A percentile compares a stretch with the other conserved stretches of the same genome.
Evolutionary conservation across 2,888 invertebrate genomes (phyloP).

Genomic region (Sesia bembeciformis): DNA sequence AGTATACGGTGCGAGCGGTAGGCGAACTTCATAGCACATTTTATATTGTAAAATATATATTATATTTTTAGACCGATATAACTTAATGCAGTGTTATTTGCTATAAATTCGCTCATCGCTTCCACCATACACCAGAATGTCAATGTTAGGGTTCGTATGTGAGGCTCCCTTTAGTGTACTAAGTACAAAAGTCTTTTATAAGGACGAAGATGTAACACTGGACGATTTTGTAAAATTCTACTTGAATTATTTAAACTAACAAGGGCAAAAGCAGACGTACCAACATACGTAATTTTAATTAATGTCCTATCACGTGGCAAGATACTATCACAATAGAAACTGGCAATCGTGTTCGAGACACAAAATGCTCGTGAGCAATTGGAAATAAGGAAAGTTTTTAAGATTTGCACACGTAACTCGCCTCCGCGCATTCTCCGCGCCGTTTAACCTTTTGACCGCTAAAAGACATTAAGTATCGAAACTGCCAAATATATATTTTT

Average conservation of each 20-base stretch:
- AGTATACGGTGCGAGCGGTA: constrained; percentile 35
- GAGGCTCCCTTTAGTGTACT: constrained; percentile 35
- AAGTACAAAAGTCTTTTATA: constrained; percentile 65
- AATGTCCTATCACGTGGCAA: constrained; percentile 50
- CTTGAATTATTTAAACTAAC: constrained; percentile 23
- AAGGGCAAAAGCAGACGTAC: constrained; percentile 37
- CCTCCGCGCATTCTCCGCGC: too few relatives aligned
- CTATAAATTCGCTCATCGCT: too few relatives aligned
- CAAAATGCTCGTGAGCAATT: constrained; percentile 31
- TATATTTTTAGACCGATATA: constrained; percentile 16
- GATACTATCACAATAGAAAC: constrained; percentile 60
- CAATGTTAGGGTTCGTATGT: too few relatives aligned
- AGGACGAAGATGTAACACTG: constrained; percentile 71
- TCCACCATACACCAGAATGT: too few relatives aligned
- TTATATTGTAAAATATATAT: not conserved
- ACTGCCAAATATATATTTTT: not conserved
- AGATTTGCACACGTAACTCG: too few relatives aligned
- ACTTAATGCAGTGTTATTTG: constrained; percentile 9
- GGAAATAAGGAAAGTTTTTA: not conserved
- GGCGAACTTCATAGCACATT: too few relatives aligned
- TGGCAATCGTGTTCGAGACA: constrained; percentile 25
- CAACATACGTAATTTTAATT: constrained; percentile 32
- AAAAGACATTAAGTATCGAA: not conserved
- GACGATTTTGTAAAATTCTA: constrained; percentile 57
- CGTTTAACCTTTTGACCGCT: too few relatives aligned